These are phyloP conservation scores for Cygnus buccinator DNA, from an alignment of 2,113 vertebrate genomes.

Conservation along the genomic window DNA sequence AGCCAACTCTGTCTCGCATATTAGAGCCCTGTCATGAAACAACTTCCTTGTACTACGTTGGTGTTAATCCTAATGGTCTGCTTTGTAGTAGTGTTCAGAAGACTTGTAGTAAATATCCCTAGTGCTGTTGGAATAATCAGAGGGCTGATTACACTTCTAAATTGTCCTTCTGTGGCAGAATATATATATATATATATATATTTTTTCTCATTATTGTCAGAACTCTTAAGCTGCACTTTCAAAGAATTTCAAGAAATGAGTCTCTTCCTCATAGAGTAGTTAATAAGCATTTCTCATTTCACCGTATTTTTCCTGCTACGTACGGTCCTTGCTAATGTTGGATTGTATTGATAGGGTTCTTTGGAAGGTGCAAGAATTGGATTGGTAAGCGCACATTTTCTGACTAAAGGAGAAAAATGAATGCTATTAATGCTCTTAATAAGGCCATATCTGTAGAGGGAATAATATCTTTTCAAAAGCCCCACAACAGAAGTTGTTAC, in stretches of 20 bases:
- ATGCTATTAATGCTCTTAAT: background rate
- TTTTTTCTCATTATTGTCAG: background rate
- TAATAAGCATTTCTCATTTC: background rate
- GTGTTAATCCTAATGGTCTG: background rate
- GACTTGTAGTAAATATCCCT: background rate
- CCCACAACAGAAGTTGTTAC: background rate
- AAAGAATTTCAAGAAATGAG: background rate
- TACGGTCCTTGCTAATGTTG: background rate
- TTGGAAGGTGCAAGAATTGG: background rate
- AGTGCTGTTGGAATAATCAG: background rate
- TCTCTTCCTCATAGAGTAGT: background rate
- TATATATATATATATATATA: too few species aligned
- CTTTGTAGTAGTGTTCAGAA: background rate
- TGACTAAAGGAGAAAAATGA: background rate
- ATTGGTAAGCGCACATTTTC: background rate
- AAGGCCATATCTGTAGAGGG: background rate
- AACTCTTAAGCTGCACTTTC: background rate
- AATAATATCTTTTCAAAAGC: background rate
- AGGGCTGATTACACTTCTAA: background rate
- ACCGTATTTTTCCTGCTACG: background rate
- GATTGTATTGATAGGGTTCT: background rate
- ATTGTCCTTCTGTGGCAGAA: background rate
- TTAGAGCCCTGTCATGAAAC: background rate
- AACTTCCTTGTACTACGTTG: background rate
- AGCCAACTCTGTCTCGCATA: background rate